These are phyloP conservation scores for Urosaurus nigricauda DNA, from an alignment of 2,797 vertebrate species.

Conservation along the genomic window DNA sequence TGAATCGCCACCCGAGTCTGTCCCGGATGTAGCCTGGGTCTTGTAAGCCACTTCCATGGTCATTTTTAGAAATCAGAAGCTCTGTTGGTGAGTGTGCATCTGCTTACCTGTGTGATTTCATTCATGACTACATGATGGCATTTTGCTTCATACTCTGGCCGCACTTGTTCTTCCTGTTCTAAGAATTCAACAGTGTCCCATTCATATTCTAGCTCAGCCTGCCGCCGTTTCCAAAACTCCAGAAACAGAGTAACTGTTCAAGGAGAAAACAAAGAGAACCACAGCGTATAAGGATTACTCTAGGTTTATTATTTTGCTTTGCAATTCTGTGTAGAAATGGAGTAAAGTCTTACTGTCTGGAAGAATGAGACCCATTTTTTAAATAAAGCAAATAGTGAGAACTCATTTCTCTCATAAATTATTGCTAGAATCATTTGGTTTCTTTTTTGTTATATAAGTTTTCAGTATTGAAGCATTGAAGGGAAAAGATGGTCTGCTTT, in stretches of 20 bases:
- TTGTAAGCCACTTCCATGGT: too few relatives aligned
- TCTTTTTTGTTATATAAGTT: too few relatives aligned
- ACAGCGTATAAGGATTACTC: accelerated
- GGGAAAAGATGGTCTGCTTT: too few relatives aligned
- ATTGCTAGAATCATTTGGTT: not conserved
- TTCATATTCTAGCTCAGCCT: conserved; percentile 91
- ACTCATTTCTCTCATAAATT: conserved; percentile 16
- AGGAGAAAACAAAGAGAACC: conserved; percentile 26
- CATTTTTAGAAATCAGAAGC: too few relatives aligned
- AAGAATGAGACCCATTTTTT: not conserved
- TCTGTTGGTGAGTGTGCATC: not conserved
- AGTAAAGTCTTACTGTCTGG: not conserved
- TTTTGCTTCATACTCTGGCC: conserved; percentile 91
- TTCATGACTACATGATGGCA: conserved; percentile 87
- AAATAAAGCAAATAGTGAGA: conserved; percentile 14
- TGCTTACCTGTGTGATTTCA: conserved; percentile 87
- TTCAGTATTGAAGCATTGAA: too few relatives aligned
- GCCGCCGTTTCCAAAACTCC: conserved; percentile 95
- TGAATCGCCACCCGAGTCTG: too few relatives aligned
- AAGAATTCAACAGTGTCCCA: conserved; percentile 94
- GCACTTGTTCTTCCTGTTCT: conserved; percentile 89
- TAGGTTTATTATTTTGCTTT: conserved; percentile 2
- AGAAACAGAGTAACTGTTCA: conserved; percentile 90
- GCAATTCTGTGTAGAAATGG: not conserved
- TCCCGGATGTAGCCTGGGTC: too few relatives aligned